Conservation (phyloP, 2,113 vertebrate species). For the Porphyrio hochstetteri region DNA sequence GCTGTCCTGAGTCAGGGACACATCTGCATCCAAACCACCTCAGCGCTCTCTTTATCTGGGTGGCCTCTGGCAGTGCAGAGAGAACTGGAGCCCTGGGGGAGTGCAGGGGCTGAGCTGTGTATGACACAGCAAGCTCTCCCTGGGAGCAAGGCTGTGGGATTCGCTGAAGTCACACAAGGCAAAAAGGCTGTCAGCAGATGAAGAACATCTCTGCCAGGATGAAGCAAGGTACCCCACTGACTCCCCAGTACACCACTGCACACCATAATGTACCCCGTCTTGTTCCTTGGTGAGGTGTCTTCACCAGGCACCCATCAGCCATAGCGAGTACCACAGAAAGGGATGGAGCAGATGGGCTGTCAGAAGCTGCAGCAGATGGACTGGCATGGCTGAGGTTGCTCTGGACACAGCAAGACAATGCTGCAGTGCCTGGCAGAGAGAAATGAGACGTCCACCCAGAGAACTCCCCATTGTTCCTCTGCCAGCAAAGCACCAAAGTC, state of each 20-base stretch:
- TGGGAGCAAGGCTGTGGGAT: not conserved
- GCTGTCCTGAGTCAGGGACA: not conserved
- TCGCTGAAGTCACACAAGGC: not conserved
- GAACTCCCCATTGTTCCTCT: not conserved
- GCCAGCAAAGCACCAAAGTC: not conserved
- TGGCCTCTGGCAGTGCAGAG: too few species aligned
- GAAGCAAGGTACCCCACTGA: not conserved
- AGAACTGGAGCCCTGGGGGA: too few species aligned
- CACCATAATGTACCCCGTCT: not conserved
- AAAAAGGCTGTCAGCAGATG: not conserved
- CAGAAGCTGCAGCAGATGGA: slow-evolving; percentile 19
- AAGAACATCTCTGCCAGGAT: not conserved
- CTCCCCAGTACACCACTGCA: not conserved
- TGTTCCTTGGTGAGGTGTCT: not conserved
- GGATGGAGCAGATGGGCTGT: not conserved
- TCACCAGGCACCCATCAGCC: not conserved
- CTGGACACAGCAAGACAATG: not conserved
- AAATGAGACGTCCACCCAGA: not conserved
- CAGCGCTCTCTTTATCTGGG: not conserved
- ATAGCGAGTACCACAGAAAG: not conserved
- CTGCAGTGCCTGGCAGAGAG: not conserved
- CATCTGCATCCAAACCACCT: not conserved
- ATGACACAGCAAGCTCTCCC: not conserved
- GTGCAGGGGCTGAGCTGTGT: not conserved
- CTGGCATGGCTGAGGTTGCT: not conserved